These are phyloP conservation scores for Eumaeus atala DNA, from an alignment of 1,140 invertebrate genomes.

Conservation along the genomic window DNA sequence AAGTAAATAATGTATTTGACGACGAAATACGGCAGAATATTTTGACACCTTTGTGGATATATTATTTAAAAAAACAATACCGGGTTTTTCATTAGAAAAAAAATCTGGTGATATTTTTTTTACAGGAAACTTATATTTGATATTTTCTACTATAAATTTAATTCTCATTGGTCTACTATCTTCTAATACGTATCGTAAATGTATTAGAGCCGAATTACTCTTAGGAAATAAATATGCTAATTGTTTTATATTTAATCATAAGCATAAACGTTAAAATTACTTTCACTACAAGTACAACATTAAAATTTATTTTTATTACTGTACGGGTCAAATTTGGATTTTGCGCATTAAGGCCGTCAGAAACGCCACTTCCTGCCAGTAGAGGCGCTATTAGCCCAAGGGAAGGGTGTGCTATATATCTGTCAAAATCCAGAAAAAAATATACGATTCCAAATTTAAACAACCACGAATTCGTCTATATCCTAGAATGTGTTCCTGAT, in stretches of 20 bases:
- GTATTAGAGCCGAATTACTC: too few relatives aligned
- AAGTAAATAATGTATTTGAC: slow-evolving; percentile 50
- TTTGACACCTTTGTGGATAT: background rate
- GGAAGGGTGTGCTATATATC: slow-evolving; percentile 41
- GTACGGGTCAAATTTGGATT: slow-evolving; percentile 27
- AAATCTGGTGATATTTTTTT: too few relatives aligned
- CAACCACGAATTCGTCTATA: background rate
- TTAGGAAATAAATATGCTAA: too few relatives aligned
- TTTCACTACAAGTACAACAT: too few relatives aligned
- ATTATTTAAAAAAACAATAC: slow-evolving; percentile 5
- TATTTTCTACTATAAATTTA: too few relatives aligned
- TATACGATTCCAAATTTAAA: slow-evolving; percentile 10
- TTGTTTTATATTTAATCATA: too few relatives aligned
- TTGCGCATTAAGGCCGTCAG: slow-evolving; percentile 38
- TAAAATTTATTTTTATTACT: too few relatives aligned
- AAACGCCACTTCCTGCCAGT: slow-evolving; percentile 40
- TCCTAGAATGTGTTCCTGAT: background rate
- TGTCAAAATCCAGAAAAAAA: slow-evolving; percentile 51
- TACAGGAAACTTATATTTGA: too few relatives aligned
- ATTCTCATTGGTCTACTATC: too few relatives aligned
- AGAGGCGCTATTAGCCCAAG: slow-evolving; percentile 52
- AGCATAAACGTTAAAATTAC: too few relatives aligned
- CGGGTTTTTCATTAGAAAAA: too few relatives aligned
- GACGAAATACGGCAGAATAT: slow-evolving; percentile 25
- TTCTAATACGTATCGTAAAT: too few relatives aligned